Conservation (phyloP, 2,797 vertebrate species). For the Rhinophrynus dorsalis region DNA sequence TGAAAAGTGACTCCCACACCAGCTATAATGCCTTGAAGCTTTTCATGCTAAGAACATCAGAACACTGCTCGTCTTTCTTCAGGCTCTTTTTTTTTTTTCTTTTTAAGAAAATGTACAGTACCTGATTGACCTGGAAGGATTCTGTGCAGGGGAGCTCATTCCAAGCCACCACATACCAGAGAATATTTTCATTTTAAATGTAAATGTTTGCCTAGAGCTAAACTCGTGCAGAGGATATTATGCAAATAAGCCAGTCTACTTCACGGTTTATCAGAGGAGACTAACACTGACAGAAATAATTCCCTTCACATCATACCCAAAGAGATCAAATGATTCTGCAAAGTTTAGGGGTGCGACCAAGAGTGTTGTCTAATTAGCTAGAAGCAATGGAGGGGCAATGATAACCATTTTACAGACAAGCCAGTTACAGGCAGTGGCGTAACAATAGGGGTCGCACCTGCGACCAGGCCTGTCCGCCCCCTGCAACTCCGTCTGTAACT, state of each 20-base stretch:
- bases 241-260: background rate
- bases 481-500: too few species aligned
- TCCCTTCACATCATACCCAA: background rate
- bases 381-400: too few species aligned
- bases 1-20: background rate
- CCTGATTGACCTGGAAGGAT: background rate
- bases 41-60: background rate
- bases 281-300: background rate
- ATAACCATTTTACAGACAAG: too few species aligned
- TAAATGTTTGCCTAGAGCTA: background rate
- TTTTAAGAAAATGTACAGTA: background rate
- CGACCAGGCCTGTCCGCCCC: too few species aligned
- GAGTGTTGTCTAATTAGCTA: background rate
- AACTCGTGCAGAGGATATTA: background rate
- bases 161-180: background rate
- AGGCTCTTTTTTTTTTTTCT: background rate
- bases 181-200: background rate
- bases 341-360: background rate
- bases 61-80: background rate
- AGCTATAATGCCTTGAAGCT: background rate
- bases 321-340: background rate
- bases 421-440: too few species aligned
- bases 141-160: background rate
- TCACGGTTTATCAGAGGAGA: background rate
- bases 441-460: too few species aligned